Base-by-base conservation (phyloP, 2,888 invertebrate genomes). In the Ormyrus thymus region DNA sequence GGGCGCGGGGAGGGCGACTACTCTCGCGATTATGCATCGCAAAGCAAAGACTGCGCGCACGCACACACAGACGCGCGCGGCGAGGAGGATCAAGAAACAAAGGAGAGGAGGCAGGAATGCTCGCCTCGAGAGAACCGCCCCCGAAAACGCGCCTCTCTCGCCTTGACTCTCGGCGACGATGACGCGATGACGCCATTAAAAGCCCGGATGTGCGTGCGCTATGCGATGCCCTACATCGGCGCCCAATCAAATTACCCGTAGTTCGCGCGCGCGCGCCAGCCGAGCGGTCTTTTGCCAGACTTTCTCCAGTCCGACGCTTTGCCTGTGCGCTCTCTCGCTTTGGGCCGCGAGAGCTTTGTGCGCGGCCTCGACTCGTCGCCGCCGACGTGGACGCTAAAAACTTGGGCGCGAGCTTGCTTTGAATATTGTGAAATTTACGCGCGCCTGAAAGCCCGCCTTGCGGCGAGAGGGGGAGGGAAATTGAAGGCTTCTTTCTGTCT, bases 181-280 rank as follows among this genome's bases (percentile, higher is more conserved):
- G 76, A 77, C 71, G 70, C 65, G 76, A 71, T 77, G 76, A 77
- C 76, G 76, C 76, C 76, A 77, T 72, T 72, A 72, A 78, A 72
- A 72, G 77, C 72, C 77, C 77, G 77, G 77, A 78, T 72, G 66
- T 66, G 72, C 77, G 65, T 72, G 71, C 46, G 6, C 46, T 66
- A 66, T 29, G 61, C 72, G 61, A 55, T 78, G 77, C 72, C 77
- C 77, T 78, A 78, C 77, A 78, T 78, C 65, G 61, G 50, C 64
- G 11, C 48, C 69, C 76, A 70, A 74, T 74, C 58, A 66, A 74
- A 65, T 74, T 65, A 74, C 70, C 56, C 58, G 74, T 65, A 73
- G 61, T 61, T 71, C 72, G 55, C 48, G 43, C 53, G 45, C 53
- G 51, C 68, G 13, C 51, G 10, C 11, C 7, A 29, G 15, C 53